A percentile compares a stretch with the other conserved stretches of the same genome.
These are phyloP conservation scores for Bugula neritina DNA, from an alignment of 2,888 invertebrate species.

Conservation along the genomic window DNA sequence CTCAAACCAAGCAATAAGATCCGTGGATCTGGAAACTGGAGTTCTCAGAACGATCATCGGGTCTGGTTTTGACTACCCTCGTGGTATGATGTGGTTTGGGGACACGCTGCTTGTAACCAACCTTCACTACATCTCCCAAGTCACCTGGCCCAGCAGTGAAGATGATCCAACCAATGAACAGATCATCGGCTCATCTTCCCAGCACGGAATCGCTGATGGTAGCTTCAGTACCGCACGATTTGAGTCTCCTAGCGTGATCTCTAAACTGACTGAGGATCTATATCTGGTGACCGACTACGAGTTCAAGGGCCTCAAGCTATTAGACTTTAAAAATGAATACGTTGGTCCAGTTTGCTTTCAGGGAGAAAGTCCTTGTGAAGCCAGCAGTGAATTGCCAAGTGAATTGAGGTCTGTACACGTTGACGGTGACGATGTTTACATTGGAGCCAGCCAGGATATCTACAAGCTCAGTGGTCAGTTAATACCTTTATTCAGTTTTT, in stretches of 20 bases:
- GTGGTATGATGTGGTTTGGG: too few species aligned
- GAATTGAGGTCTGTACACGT: background rate
- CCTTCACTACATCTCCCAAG: background rate
- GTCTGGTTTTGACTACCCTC: too few species aligned
- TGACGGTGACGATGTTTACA: background rate
- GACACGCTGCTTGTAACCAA: too few species aligned
- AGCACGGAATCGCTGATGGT: background rate
- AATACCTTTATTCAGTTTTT: background rate
- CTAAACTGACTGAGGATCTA: background rate
- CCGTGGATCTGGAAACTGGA: too few species aligned
- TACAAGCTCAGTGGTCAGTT: background rate
- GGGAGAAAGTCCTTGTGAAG: background rate
- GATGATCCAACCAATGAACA: background rate
- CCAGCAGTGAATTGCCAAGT: background rate
- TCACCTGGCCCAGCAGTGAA: background rate
- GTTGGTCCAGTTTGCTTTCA: background rate
- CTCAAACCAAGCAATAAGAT: too few species aligned
- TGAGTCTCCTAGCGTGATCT: background rate
- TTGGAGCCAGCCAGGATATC: background rate
- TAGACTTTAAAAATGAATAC: background rate
- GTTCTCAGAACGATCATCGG: too few species aligned
- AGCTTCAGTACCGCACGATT: background rate
- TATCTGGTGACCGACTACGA: background rate
- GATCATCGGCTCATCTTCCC: background rate
- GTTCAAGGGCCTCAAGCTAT: background rate